A percentile compares a stretch with the other conserved stretches of the same genome.
Evolutionary conservation across 2,113 vertebrate species (phyloP).

Genomic region (Ageneiosus marmoratus): DNA sequence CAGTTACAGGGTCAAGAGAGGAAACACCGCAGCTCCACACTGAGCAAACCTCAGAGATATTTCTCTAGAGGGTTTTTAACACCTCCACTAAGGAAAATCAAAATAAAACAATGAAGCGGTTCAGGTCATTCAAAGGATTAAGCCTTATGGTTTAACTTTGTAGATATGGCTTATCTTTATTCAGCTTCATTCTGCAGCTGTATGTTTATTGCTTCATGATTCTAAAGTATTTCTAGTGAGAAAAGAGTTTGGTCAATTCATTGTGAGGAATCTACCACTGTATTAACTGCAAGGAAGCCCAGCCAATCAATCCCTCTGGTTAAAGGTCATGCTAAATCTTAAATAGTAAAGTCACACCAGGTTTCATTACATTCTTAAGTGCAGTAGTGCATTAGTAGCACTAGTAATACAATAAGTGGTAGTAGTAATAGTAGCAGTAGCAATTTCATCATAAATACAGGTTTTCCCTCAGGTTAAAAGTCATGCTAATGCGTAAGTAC

Average conservation of each 20-base stretch:
- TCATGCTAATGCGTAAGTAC: neutral
- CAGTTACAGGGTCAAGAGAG: slow-evolving; percentile 23
- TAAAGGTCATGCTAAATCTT: neutral
- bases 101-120: neutral
- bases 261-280: neutral
- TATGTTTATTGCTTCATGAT: neutral
- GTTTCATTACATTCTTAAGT: neutral
- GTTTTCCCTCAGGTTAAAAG: neutral
- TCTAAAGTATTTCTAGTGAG: neutral
- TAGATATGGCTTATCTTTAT: neutral
- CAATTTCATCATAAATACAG: neutral
- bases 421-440: no score
- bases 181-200: no score
- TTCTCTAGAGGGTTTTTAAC: neutral
- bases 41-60: neutral
- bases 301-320: neutral
- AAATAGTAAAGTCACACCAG: neutral
- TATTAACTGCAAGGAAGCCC: neutral
- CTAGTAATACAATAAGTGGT: no score
- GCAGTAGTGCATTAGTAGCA: no score
- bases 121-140: neutral
- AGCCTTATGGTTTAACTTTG: neutral
- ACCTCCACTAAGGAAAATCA: neutral
- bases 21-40: neutral
- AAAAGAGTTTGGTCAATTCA: neutral